Evolutionary conservation across 30 jellyfish, hydroid and myxozoan genomes (phyloP), one percentile per base, ranked within the genome.

Genomic region (Morbakka virulenta): DNA sequence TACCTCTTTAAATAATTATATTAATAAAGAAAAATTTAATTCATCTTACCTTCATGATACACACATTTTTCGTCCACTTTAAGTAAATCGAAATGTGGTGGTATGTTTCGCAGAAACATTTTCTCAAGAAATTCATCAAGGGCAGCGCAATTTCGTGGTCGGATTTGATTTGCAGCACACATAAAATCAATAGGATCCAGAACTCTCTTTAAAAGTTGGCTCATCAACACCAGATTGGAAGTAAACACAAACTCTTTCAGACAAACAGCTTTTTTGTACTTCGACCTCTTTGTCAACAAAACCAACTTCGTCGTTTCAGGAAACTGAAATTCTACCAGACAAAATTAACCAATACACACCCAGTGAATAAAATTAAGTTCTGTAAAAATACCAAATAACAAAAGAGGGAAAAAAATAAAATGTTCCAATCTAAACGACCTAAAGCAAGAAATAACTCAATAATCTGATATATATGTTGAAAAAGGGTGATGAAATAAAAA

Each of bases 111-210:
- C 69, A 2, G 27, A 24, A 80, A 80, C 12, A 57, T 63, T 65
- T 47, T 68, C 57, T 80, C 92, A 9, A 80, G 64, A n/a, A 67
- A 83, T 35, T 35, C 34, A 57, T 80, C 92, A 28, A 80, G 50
- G 0, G 92, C 84, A 17, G 62, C 74, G 66, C 29, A 9, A 50
- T 41, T 35, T 62, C 57, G 69, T n/a, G 34, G 76, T 4, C 50
- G 23, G 28, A 80, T n/a, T 32, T 80, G 83, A 28, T 64, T 50
- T 4, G 92, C 92, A 20, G 92, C 92, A 36, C 92, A 80, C 92
- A 80, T 80, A 30, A 67, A 80, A 48, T 80, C 92, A 20, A 80
- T 50, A 14, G 92, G 92, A 57, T 80, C 92, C 35, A 79, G 32
- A 62, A 69, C 80, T 28, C 29, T 68, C 35, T 34, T 22, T 6